Conservation (phyloP, 2,888 invertebrate genomes). For the Thera britannica region DNA sequence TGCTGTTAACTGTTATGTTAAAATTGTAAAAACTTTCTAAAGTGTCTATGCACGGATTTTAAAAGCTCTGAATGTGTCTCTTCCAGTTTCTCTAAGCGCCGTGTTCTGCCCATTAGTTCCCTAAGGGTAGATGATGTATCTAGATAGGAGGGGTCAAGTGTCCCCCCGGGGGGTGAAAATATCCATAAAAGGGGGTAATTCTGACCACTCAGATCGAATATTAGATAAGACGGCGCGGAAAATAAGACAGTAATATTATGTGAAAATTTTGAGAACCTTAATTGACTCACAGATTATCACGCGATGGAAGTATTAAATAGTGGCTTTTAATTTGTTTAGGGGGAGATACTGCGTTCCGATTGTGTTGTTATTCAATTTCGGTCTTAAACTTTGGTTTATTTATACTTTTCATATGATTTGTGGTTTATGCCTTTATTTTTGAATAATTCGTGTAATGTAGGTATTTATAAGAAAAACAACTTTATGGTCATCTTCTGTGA, state of each 20-base stretch:
- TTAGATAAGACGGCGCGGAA: conserved; percentile 70
- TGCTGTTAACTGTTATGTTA: too few relatives aligned
- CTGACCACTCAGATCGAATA: conserved; percentile 81
- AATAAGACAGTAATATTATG: conserved; percentile 82
- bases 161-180: conserved; percentile 80
- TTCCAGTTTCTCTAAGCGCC: conserved; percentile 54
- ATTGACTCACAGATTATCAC: conserved; percentile 78
- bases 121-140: conserved; percentile 83
- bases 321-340: conserved; percentile 72
- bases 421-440: neutral
- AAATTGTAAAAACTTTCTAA: neutral
- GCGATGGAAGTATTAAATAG: conserved; percentile 67
- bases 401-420: conserved; percentile 7
- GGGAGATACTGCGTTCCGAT: conserved; percentile 49
- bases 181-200: conserved; percentile 82
- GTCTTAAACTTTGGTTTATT: conserved; percentile 25
- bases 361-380: conserved; percentile 46
- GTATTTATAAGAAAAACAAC: neutral
- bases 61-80: conserved; percentile 32
- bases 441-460: too few relatives aligned
- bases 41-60: neutral
- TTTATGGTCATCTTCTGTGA: neutral
- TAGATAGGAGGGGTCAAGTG: conserved; percentile 82
- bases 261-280: conserved; percentile 76
- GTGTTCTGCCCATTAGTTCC: conserved; percentile 75